These are phyloP conservation scores for Tenebrio molitor DNA, from an alignment of 1,140 invertebrate genomes.

Conservation along the genomic window DNA sequence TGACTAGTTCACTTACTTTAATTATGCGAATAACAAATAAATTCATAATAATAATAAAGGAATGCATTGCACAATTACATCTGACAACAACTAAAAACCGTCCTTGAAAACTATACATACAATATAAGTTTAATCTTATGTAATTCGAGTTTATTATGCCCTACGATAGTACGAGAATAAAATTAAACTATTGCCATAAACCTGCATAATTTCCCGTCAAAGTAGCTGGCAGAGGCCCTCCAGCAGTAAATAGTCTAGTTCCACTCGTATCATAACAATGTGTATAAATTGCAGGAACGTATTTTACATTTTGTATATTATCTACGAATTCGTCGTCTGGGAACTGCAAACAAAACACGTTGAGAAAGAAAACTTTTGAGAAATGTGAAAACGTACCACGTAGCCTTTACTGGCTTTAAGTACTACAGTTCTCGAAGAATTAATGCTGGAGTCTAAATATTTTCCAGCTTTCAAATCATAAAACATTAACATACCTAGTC, in stretches of 20 bases:
- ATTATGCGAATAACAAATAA: neutral
- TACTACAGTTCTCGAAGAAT: conserved; percentile 89
- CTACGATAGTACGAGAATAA: no score
- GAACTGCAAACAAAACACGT: conserved; percentile 71
- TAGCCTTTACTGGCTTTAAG: conserved; percentile 91
- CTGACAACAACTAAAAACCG: neutral
- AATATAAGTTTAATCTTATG: conserved; percentile 24
- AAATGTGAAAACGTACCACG: conserved; percentile 78
- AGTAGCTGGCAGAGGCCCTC: conserved; percentile 91
- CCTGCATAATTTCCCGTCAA: conserved; percentile 87
- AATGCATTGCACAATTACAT: conserved; percentile 31
- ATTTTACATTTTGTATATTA: conserved; percentile 86
- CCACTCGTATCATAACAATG: conserved; percentile 95
- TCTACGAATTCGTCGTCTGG: conserved; percentile 86
- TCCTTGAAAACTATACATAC: conserved; percentile 22
- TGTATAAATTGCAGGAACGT: conserved; percentile 95
- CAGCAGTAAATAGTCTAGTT: conserved; percentile 92
- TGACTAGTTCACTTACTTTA: conserved; percentile 18
- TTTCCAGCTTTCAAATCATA: conserved; percentile 93
- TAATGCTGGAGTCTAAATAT: conserved; percentile 92
- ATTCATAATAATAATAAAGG: conserved; percentile 9
- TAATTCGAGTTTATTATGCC: no score
- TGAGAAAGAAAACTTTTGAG: neutral
- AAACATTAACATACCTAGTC: conserved; percentile 92
- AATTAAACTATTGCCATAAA: conserved; percentile 75